A percentile compares a stretch with the other conserved stretches of the same genome.
Conservation (phyloP, 2,113 vertebrate species). For the Periophthalmodon schlosseri region DNA sequence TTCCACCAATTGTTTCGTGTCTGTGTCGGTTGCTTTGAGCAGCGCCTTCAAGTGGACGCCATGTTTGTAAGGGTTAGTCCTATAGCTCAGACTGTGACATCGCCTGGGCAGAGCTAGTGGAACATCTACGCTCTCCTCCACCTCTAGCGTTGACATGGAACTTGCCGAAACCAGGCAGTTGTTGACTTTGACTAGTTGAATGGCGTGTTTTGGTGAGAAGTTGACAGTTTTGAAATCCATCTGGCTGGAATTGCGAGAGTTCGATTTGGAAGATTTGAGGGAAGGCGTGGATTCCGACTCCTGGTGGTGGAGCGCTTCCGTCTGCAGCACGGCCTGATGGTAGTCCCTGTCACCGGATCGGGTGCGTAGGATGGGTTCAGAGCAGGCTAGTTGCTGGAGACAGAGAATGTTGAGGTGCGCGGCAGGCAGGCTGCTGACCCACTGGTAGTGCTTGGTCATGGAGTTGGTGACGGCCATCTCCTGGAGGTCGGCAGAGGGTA, state of each 20-base stretch:
- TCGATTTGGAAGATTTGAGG: conserved; percentile 69
- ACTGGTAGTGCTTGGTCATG: conserved; percentile 72
- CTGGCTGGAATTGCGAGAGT: conserved; percentile 68
- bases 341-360: conserved; percentile 52
- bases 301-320: conserved; percentile 69
- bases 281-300: conserved; percentile 69
- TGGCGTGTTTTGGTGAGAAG: conserved; percentile 20
- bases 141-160: conserved; percentile 26
- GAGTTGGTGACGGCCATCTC: conserved; percentile 57
- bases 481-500: conserved; percentile 68
- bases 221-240: conserved; percentile 49
- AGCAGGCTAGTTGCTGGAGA: conserved; percentile 74
- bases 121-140: conserved; percentile 9
- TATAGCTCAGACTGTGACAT: conserved; percentile 73
- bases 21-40: accelerated
- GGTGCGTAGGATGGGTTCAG: conserved; percentile 75
- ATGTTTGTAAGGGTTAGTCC: conserved; percentile 58
- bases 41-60: conserved; percentile 9
- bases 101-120: conserved; percentile 15
- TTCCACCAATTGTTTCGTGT: not conserved
- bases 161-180: conserved; percentile 68
- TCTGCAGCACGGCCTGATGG: conserved; percentile 65
- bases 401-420: conserved; percentile 73
- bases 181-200: conserved; percentile 69
- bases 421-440: conserved; percentile 57